Evolutionary conservation across 2,888 invertebrate species (phyloP).

Genomic region (Scelioninae gen. 1): DNA sequence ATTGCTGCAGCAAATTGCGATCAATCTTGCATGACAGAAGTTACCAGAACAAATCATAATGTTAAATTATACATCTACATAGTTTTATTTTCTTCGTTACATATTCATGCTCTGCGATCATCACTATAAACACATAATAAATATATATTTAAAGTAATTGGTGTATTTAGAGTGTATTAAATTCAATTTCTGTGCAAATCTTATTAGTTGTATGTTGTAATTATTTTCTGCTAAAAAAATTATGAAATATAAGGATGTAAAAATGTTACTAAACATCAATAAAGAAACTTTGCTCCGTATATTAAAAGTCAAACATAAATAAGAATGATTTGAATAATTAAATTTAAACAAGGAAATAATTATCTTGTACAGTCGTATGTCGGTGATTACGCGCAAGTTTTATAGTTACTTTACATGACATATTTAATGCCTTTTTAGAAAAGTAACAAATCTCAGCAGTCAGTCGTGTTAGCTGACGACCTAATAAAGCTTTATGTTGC

Average conservation of each 20-base stretch:
- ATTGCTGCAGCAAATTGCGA: background rate
- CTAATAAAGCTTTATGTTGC: constrained; percentile 77
- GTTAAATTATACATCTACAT: background rate
- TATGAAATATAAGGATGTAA: too few species aligned
- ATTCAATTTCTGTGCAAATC: too few species aligned
- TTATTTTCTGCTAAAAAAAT: too few species aligned
- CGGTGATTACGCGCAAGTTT: constrained; percentile 56
- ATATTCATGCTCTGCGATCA: background rate
- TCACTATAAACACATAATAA: background rate
- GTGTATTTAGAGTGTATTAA: too few species aligned
- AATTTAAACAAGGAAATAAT: constrained; percentile 54
- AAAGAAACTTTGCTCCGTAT: too few species aligned
- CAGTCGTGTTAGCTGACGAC: constrained; percentile 66
- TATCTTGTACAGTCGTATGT: constrained; percentile 51
- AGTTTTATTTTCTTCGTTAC: background rate
- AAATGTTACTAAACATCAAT: too few species aligned
- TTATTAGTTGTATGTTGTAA: too few species aligned
- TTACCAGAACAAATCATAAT: constrained; percentile 1
- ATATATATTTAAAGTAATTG: too few species aligned
- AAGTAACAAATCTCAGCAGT: constrained; percentile 69
- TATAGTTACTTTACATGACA: constrained; percentile 66
- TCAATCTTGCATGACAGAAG: constrained; percentile 1
- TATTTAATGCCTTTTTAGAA: constrained; percentile 67
- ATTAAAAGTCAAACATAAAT: background rate
- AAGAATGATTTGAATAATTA: background rate